phyloP scores from a whole-genome alignment of 2,797 vertebrate genomes.

The Lateolabrax maculatus region DNA sequence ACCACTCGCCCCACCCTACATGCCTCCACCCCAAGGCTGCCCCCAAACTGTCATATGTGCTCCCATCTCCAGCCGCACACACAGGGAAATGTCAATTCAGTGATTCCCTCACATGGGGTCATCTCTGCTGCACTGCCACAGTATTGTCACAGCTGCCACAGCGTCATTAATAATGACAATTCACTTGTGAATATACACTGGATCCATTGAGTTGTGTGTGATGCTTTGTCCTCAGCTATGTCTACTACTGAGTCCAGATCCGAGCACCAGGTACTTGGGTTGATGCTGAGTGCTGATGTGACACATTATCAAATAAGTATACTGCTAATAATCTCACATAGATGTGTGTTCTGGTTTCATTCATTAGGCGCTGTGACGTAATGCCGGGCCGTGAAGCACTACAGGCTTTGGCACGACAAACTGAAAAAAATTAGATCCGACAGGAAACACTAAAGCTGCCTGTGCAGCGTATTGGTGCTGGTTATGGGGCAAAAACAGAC shows the following conservation, averaged over 20 bases:
- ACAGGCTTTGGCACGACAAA: conserved; percentile 5
- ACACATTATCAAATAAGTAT: conserved; percentile 8
- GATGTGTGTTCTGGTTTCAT: conserved; percentile 5
- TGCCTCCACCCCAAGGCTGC: conserved; percentile 71
- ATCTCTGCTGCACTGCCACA: conserved; percentile 34
- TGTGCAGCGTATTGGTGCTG: conserved; percentile 11
- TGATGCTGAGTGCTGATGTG: neutral
- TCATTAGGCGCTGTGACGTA: conserved; percentile 3
- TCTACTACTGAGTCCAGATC: neutral
- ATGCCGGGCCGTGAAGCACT: neutral
- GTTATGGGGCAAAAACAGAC: neutral
- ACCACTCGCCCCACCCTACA: conserved; percentile 9
- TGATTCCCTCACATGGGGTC: conserved; percentile 68
- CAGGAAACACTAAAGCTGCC: conserved; percentile 30
- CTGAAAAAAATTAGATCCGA: conserved; percentile 49
- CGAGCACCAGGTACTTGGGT: neutral
- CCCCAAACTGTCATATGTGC: conserved; percentile 83
- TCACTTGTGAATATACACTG: conserved; percentile 7
- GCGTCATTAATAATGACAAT: neutral
- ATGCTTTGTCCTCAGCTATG: neutral
- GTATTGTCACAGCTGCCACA: conserved; percentile 23
- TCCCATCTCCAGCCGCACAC: conserved; percentile 71
- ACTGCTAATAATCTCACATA: neutral
- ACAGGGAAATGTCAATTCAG: conserved; percentile 70
- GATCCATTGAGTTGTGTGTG: neutral